Evolutionary conservation across 2,113 vertebrate species (phyloP).

Genomic region (Percopsis transmontana): DNA sequence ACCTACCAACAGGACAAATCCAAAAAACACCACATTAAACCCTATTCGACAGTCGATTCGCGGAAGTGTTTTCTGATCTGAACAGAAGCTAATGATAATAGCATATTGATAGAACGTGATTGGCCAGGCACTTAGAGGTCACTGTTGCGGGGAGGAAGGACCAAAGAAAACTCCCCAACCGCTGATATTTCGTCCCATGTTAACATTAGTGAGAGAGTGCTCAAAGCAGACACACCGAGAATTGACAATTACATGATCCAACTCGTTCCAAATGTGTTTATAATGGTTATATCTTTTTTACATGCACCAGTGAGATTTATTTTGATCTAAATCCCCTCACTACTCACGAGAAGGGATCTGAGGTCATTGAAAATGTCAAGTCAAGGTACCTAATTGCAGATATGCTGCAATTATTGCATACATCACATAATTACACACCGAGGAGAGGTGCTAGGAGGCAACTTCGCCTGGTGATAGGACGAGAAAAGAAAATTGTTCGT

Average conservation of each 20-base stretch:
- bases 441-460: slow-evolving; percentile 4
- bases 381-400: background rate
- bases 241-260: too few species aligned
- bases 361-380: background rate
- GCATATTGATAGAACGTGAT: slow-evolving; percentile 44
- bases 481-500: slow-evolving; percentile 30
- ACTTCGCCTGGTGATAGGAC: slow-evolving; percentile 14
- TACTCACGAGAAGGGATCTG: slow-evolving; percentile 2
- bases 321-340: too few species aligned
- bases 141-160: slow-evolving; percentile 23
- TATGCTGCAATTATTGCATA: background rate
- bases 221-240: too few species aligned
- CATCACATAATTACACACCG: background rate
- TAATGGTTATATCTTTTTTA: background rate
- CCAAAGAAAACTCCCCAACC: slow-evolving; percentile 1
- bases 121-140: slow-evolving; percentile 24
- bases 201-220: slow-evolving; percentile 11
- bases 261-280: background rate
- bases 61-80: background rate
- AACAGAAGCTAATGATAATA: slow-evolving; percentile 6
- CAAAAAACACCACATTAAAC: background rate
- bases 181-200: background rate
- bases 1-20: slow-evolving; percentile 13
- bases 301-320: too few species aligned
- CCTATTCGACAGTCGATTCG: background rate